Evolutionary conservation across 2,113 vertebrate genomes (phyloP).

Genomic region (Balaeniceps rex): DNA sequence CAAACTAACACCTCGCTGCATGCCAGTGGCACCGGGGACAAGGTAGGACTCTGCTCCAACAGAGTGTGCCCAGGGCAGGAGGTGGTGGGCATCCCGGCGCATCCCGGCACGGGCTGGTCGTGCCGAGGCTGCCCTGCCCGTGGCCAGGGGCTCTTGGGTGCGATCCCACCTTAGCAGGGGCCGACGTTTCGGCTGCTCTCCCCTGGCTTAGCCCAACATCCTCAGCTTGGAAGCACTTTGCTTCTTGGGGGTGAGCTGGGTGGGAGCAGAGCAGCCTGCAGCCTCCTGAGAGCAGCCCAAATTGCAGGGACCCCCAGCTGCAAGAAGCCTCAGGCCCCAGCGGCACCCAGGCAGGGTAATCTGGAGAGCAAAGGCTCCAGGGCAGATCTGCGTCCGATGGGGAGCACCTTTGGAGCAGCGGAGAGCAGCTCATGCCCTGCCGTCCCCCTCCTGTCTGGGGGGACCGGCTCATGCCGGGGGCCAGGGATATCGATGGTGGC

Average conservation of each 20-base stretch:
- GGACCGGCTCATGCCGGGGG: not conserved
- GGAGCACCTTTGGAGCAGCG: not conserved
- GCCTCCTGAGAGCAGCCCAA: not conserved
- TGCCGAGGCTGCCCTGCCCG: not conserved
- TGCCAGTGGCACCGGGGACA: conserved; percentile 59
- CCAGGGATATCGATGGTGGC: not conserved
- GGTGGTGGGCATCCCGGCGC: not conserved
- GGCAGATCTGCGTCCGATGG: not conserved
- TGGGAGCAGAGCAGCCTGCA: not conserved
- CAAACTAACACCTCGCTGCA: conserved; percentile 70
- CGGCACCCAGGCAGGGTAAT: not conserved
- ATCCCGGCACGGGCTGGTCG: not conserved
- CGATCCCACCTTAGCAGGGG: not conserved
- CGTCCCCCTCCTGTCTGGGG: accelerated
- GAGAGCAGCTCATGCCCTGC: not conserved
- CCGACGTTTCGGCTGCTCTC: not conserved
- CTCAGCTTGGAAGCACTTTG: not conserved
- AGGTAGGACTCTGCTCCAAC: conserved; percentile 77
- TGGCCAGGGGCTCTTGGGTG: not conserved
- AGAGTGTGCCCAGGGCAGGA: conserved; percentile 69
- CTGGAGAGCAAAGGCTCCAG: not conserved
- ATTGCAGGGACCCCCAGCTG: accelerated
- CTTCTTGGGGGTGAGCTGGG: not conserved
- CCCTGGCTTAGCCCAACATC: not conserved
- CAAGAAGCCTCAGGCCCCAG: not conserved